Conservation (phyloP, 53 echinoderm and acorn worm species). For the Paracentrotus lividus region DNA sequence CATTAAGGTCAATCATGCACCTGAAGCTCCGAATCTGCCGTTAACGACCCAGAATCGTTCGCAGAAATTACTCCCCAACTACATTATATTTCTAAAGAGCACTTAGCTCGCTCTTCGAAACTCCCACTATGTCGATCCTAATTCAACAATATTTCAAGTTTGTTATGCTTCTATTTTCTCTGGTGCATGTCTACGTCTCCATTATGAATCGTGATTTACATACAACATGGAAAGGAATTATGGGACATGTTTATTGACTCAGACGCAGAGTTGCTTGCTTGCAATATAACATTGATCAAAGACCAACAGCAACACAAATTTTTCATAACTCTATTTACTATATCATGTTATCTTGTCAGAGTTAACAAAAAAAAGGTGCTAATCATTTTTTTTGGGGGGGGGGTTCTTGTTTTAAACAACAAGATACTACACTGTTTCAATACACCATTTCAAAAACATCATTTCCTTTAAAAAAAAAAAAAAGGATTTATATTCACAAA, state of each 20-base stretch:
- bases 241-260: background rate
- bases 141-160: background rate
- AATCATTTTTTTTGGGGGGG: too few relatives aligned
- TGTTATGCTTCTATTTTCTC: background rate
- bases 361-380: too few relatives aligned
- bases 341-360: background rate
- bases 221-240: background rate
- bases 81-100: slow-evolving; percentile 35
- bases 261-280: background rate
- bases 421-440: too few relatives aligned
- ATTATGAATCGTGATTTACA: slow-evolving; percentile 5
- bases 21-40: slow-evolving; percentile 7
- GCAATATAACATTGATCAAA: too few relatives aligned
- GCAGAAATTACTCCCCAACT: slow-evolving; percentile 11
- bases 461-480: too few relatives aligned
- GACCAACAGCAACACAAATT: too few relatives aligned
- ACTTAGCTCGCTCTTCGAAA: background rate
- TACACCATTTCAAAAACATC: too few relatives aligned
- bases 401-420: too few relatives aligned
- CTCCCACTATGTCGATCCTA: background rate
- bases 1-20: slow-evolving; percentile 34
- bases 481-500: too few relatives aligned
- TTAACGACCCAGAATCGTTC: background rate
- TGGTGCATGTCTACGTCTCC: background rate
- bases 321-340: too few relatives aligned